These are phyloP conservation scores for Agrochola lychnidis DNA, from an alignment of 2,888 invertebrate genomes.

Conservation along the genomic window DNA sequence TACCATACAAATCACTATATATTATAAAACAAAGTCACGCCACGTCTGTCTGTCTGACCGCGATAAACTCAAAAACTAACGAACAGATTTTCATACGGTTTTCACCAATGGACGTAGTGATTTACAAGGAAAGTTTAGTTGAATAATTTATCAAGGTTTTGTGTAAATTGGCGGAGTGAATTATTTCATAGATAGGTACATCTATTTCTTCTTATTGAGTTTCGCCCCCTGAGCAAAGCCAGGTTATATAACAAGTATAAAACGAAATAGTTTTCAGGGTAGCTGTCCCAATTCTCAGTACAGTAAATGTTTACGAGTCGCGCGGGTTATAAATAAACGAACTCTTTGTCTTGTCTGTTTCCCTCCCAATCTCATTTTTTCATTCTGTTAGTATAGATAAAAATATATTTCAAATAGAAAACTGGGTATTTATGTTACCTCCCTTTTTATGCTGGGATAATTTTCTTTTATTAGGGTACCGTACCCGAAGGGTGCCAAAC, in stretches of 20 bases:
- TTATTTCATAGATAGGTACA: neutral
- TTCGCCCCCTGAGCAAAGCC: neutral
- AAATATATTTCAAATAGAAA: constrained; percentile 36
- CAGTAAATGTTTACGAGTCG: constrained; percentile 62
- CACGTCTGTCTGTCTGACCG: too few species aligned
- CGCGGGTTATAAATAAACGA: constrained; percentile 55
- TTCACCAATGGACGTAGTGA: too few species aligned
- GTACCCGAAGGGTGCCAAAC: neutral
- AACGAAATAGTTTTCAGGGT: constrained; percentile 51
- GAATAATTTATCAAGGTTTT: too few species aligned
- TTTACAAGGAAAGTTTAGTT: too few species aligned
- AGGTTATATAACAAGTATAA: constrained; percentile 31
- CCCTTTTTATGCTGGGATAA: constrained; percentile 9
- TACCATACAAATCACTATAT: too few species aligned
- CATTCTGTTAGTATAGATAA: constrained; percentile 37
- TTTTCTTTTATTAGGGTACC: neutral
- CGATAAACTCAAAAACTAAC: too few species aligned
- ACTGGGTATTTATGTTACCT: neutral
- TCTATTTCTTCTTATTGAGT: constrained; percentile 16
- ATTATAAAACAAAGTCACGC: too few species aligned
- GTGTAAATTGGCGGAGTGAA: too few species aligned
- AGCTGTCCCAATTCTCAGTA: constrained; percentile 50
- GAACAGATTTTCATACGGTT: too few species aligned
- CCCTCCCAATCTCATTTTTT: constrained; percentile 60
- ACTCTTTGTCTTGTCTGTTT: constrained; percentile 43